These are phyloP conservation scores for Yponomeuta cagnagella DNA, from an alignment of 2,888 invertebrate genomes.

Conservation along the genomic window DNA sequence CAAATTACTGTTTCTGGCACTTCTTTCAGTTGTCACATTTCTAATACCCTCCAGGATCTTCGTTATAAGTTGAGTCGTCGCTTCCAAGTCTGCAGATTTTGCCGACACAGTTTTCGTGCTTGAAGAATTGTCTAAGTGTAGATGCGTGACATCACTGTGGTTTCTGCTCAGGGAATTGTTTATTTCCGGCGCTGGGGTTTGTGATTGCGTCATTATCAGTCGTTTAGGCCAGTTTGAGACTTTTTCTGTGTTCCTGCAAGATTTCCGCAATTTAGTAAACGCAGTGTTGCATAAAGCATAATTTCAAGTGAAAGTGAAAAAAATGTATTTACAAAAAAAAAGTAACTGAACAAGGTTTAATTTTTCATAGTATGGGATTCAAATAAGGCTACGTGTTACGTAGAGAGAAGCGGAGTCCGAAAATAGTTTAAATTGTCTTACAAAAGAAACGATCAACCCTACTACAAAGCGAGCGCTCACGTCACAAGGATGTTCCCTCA, in stretches of 20 bases:
- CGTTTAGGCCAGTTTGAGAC: constrained; percentile 42
- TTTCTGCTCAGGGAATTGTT: constrained; percentile 20
- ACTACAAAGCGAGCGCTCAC: too few species aligned
- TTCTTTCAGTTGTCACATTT: constrained; percentile 45
- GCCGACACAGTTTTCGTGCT: constrained; percentile 20
- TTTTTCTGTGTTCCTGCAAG: constrained; percentile 47
- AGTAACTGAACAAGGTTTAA: not conserved
- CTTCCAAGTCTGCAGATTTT: not conserved
- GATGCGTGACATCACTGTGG: constrained; percentile 18
- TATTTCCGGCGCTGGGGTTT: constrained; percentile 21
- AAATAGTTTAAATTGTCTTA: not conserved
- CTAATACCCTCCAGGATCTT: constrained; percentile 48
- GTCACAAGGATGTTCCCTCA: too few species aligned
- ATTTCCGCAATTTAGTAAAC: constrained; percentile 15
- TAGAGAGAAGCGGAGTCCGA: not conserved
- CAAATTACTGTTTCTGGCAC: constrained; percentile 17
- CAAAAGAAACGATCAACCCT: not conserved
- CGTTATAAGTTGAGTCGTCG: constrained; percentile 35
- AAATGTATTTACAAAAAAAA: not conserved
- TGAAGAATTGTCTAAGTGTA: not conserved
- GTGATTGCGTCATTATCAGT: constrained; percentile 24
- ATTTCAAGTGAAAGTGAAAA: not conserved
- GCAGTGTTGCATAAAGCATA: not conserved
- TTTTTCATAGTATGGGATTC: not conserved
- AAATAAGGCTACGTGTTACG: not conserved